A percentile compares a stretch with the other conserved stretches of the same genome.
These are phyloP conservation scores for Turritopsis rubra DNA, from an alignment of 30 jellyfish, hydroid and myxozoan genomes.

Conservation along the genomic window DNA sequence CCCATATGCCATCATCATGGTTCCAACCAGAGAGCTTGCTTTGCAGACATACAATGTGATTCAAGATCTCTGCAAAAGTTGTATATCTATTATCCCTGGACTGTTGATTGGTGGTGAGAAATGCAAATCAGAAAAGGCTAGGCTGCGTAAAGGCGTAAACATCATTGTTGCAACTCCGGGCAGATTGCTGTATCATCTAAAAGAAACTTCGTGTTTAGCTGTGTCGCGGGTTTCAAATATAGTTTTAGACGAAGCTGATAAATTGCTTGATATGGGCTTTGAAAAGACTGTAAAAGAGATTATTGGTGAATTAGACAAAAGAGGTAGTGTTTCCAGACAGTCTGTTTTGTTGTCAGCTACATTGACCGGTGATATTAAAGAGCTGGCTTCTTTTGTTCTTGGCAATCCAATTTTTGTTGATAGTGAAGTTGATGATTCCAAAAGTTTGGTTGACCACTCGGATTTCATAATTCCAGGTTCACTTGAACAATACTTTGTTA, in stretches of 20 bases:
- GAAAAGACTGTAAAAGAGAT: constrained; percentile 51
- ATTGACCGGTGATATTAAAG: constrained; percentile 44
- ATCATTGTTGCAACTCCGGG: constrained; percentile 95
- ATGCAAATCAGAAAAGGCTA: constrained; percentile 84
- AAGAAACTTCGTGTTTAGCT: constrained; percentile 69
- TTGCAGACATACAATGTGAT: constrained; percentile 66
- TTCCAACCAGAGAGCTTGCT: constrained; percentile 97
- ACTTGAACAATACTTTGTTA: constrained; percentile 56
- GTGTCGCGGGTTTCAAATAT: constrained; percentile 35
- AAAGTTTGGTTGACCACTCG: neutral
- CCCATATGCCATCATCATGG: constrained; percentile 68
- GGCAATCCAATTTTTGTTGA: constrained; percentile 53
- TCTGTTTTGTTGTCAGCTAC: constrained; percentile 90
- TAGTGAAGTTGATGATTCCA: constrained; percentile 8
- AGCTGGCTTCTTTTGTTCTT: constrained; percentile 59
- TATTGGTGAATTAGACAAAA: constrained; percentile 24
- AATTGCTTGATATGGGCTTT: constrained; percentile 88
- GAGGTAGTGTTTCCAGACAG: constrained; percentile 40
- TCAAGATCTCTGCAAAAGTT: constrained; percentile 65
- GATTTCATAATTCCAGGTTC: constrained; percentile 46
- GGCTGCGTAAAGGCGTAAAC: constrained; percentile 93
- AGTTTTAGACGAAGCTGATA: constrained; percentile 94
- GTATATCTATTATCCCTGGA: constrained; percentile 89
- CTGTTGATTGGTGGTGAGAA: constrained; percentile 92
- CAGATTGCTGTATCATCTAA: constrained; percentile 76